phyloP scores from a whole-genome alignment of 2,797 vertebrate species.

The Brachyalestes nurse region DNA sequence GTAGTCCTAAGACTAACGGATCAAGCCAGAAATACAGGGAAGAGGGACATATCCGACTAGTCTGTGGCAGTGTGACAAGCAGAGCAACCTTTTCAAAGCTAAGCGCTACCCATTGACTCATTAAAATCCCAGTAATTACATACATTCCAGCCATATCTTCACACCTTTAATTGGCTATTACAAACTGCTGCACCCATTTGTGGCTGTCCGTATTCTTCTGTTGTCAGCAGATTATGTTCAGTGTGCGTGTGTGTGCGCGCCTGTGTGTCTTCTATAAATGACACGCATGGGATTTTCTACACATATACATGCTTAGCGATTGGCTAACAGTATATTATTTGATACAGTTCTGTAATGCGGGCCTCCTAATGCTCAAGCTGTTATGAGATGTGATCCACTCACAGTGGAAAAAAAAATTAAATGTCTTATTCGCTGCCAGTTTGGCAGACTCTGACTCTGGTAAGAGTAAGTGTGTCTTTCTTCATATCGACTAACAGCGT shows the following conservation, averaged over 20 bases:
- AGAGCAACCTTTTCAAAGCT: constrained; percentile 61
- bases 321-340: constrained; percentile 31
- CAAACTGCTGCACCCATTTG: constrained; percentile 57
- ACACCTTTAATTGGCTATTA: constrained; percentile 80
- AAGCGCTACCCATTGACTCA: constrained; percentile 61
- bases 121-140: constrained; percentile 64
- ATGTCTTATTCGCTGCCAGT: not conserved
- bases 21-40: constrained; percentile 43
- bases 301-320: constrained; percentile 23
- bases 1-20: constrained; percentile 54
- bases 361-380: constrained; percentile 22
- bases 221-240: constrained; percentile 55
- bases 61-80: constrained; percentile 51
- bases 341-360: not conserved
- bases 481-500: not conserved
- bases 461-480: not conserved
- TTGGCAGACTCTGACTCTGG: not conserved
- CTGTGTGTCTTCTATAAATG: constrained; percentile 40
- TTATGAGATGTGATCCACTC: not conserved
- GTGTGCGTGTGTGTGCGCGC: constrained; percentile 20
- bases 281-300: not conserved
- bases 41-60: constrained; percentile 54
- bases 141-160: constrained; percentile 69
- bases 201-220: constrained; percentile 50
- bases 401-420: not conserved